Base-by-base conservation (phyloP, 2,113 vertebrate genomes). In the Dascyllus trimaculatus region DNA sequence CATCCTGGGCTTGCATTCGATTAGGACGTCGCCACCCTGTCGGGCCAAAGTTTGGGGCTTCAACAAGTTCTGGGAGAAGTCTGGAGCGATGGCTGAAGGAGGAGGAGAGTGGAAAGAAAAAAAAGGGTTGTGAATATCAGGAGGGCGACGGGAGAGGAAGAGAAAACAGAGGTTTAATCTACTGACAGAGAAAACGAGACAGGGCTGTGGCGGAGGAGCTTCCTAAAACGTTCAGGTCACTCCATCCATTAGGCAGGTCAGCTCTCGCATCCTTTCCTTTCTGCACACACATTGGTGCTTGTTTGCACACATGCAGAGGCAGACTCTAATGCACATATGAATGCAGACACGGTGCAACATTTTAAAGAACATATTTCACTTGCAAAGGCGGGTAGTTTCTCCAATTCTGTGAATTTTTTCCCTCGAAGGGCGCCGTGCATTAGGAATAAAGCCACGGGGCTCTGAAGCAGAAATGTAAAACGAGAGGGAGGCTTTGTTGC, bases 1-100 rank as follows among this genome's bases (percentile, higher is more conserved):
- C 68, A 96, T 97, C 87, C 95, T 93, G 8, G 98, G 97, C 80
- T 95, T 96, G 90, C 98, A 99, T 68, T 99, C 97, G 40, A 99
- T 95, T 67, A 95, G 40, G 56, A 99, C 93, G 89, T 97, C 97
- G 67, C 92, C 96, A 70, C 94, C 94, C 94, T 89, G 96, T 95
- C 87, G 96, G 92, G 86, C 93, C 85, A 95, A 83, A 62, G 93
- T 95, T 82, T 93, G 92, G 48, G 89, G 64, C 83, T 92, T 93
- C 78, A 94, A 49, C 76, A 90, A 71, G 74, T 89, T 94, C 80
- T 93, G 90, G 49, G 94, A 92, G 90, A 95, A 95, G 84, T 95
- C 94, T 58, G 94, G 94, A 54, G 94, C 91, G 21, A 94, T 92
- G 25, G 93, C 94, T 94, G 75, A 45, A 19, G 53, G 40, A 10